phyloP scores from a whole-genome alignment of 2,113 vertebrate genomes.

The Phalacrocorax pelagicus region DNA sequence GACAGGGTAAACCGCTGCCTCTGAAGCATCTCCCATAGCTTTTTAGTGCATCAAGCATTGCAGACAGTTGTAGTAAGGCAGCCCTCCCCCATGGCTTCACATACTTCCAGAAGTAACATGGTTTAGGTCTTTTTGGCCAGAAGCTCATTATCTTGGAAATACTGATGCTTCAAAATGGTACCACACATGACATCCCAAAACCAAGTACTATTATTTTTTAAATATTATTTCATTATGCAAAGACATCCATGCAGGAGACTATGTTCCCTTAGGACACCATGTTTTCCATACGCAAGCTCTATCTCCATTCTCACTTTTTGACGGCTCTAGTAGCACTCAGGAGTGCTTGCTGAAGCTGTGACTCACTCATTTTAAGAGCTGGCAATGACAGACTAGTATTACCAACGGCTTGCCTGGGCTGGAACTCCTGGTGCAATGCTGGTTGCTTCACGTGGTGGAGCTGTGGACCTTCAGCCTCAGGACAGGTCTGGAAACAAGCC shows the following conservation, averaged over 20 bases:
- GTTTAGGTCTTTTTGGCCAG: background rate
- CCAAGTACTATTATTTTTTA: background rate
- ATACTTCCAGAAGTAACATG: background rate
- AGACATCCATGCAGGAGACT: background rate
- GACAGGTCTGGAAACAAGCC: background rate
- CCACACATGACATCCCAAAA: background rate
- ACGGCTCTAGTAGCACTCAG: background rate
- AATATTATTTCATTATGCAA: background rate
- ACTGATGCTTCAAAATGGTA: background rate
- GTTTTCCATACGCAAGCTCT: background rate
- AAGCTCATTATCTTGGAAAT: background rate
- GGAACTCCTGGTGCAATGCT: background rate
- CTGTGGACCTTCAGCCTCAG: background rate
- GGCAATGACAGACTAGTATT: background rate
- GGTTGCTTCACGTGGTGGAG: background rate
- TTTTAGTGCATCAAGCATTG: background rate
- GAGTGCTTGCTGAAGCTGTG: background rate
- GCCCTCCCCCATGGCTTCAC: background rate
- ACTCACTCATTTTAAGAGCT: background rate
- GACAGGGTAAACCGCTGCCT: accelerated
- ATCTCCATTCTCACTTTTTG: accelerated
- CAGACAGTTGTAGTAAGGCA: background rate
- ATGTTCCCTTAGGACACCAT: background rate
- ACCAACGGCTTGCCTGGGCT: accelerated
- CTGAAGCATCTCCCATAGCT: background rate